phyloP scores from a whole-genome alignment of 2,888 invertebrate species.

The Cetonia aurata region DNA sequence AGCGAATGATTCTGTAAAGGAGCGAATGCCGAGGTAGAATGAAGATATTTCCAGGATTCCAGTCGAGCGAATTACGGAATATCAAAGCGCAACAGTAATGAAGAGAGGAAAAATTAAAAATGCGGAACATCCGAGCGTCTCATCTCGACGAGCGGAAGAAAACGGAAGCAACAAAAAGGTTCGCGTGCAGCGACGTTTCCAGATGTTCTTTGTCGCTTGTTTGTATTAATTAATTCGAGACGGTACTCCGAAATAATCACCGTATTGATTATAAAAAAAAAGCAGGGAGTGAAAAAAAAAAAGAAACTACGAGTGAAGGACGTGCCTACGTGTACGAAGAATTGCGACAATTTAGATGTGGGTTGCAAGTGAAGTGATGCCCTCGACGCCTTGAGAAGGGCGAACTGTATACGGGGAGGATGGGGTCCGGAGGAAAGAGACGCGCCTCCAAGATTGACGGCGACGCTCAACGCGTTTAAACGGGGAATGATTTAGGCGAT shows the following conservation, averaged over 20 bases:
- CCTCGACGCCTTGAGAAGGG: not conserved
- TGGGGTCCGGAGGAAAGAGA: not conserved
- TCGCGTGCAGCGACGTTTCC: too few species aligned
- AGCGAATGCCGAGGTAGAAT: too few species aligned
- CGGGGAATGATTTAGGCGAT: constrained; percentile 36
- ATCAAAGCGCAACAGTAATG: not conserved
- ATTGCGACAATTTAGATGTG: constrained; percentile 18
- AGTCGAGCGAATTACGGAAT: too few species aligned
- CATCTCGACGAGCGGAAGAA: not conserved
- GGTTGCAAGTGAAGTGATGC: not conserved
- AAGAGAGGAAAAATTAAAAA: constrained; percentile 1
- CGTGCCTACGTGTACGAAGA: constrained; percentile 10
- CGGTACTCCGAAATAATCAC: constrained; percentile 20
- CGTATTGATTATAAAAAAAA: constrained; percentile 18
- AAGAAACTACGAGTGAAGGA: not conserved
- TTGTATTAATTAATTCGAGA: constrained; percentile 29
- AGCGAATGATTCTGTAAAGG: too few species aligned
- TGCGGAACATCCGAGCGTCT: not conserved
- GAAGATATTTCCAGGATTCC: too few species aligned
- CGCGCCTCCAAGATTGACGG: not conserved
- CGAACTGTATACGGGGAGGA: not conserved
- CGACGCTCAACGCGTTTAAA: constrained; percentile 9
- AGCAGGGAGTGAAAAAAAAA: constrained; percentile 6
- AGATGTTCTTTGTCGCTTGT: constrained; percentile 10
- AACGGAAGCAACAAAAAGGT: not conserved